phyloP scores from a whole-genome alignment of 2,113 vertebrate genomes.

The Bufo bufo region DNA sequence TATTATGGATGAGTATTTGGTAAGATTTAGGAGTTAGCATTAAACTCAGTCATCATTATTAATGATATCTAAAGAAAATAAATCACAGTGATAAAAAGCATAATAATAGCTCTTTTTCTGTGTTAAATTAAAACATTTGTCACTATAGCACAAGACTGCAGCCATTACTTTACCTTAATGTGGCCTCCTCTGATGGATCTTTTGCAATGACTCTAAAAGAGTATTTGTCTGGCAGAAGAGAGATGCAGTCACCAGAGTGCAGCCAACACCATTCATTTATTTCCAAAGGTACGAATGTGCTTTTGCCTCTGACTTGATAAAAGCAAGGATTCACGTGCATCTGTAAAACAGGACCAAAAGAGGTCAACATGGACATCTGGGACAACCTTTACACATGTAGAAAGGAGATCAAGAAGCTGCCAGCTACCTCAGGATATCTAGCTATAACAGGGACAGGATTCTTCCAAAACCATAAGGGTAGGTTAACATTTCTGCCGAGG shows the following conservation, averaged over 20 bases:
- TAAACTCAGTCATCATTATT: not conserved
- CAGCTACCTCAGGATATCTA: not conserved
- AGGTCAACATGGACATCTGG: not conserved
- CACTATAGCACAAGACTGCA: not conserved
- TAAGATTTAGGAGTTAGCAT: not conserved
- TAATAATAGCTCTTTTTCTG: not conserved
- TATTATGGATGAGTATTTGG: not conserved
- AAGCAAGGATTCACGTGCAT: slow-evolving; percentile 85
- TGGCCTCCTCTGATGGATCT: slow-evolving; percentile 60
- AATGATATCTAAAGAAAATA: not conserved
- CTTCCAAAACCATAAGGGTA: not conserved
- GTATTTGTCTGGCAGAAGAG: slow-evolving; percentile 78
- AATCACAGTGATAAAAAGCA: not conserved
- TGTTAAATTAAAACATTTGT: not conserved
- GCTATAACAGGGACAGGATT: not conserved
- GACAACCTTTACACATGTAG: not conserved
- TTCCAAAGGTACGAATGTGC: slow-evolving; percentile 70
- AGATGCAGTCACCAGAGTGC: slow-evolving; percentile 75
- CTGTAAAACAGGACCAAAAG: slow-evolving; percentile 63
- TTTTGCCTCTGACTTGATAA: slow-evolving; percentile 67
- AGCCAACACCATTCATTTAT: slow-evolving; percentile 74
- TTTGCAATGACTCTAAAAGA: slow-evolving; percentile 72
- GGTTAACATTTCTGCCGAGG: too few relatives aligned
- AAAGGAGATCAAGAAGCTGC: not conserved
- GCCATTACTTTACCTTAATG: slow-evolving; percentile 64